Conservation (phyloP, 2,888 invertebrate species). For the Cataglyphis rosenhaueri region DNA sequence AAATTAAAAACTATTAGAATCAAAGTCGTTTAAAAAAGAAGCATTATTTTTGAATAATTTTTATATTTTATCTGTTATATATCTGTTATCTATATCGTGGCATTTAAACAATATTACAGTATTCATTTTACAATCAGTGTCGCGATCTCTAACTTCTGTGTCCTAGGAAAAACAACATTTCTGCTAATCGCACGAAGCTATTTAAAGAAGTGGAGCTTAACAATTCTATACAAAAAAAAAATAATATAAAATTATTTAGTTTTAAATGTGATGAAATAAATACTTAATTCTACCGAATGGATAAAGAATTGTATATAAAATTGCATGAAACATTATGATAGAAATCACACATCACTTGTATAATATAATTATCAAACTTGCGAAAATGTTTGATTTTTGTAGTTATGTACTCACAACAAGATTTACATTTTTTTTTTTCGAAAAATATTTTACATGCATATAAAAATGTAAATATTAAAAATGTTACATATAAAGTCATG, state of each 20-base stretch:
- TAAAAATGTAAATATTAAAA: slow-evolving; percentile 32
- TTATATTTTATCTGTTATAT: background rate
- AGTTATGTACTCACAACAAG: slow-evolving; percentile 50
- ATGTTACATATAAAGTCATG: slow-evolving; percentile 39
- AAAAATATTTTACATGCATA: background rate
- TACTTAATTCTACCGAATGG: background rate
- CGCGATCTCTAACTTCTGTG: background rate
- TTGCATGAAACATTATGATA: slow-evolving; percentile 14
- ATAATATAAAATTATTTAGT: slow-evolving; percentile 4
- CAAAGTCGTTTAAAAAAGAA: slow-evolving; percentile 7
- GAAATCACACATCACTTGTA: slow-evolving; percentile 43
- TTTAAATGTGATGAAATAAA: background rate
- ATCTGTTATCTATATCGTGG: background rate
- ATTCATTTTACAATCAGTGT: background rate
- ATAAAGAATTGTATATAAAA: slow-evolving; percentile 36
- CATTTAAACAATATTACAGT: background rate
- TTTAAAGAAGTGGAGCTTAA: slow-evolving; percentile 27
- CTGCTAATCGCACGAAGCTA: slow-evolving; percentile 12
- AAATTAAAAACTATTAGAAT: background rate
- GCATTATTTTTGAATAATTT: background rate
- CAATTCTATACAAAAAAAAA: slow-evolving; percentile 35
- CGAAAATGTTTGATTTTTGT: slow-evolving; percentile 60
- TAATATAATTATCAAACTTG: slow-evolving; percentile 42
- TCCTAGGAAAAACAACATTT: background rate
- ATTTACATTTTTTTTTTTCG: slow-evolving; percentile 33